Evolutionary conservation across 2,797 vertebrate species (phyloP).

Genomic region (Lindbergichthys nudifrons): DNA sequence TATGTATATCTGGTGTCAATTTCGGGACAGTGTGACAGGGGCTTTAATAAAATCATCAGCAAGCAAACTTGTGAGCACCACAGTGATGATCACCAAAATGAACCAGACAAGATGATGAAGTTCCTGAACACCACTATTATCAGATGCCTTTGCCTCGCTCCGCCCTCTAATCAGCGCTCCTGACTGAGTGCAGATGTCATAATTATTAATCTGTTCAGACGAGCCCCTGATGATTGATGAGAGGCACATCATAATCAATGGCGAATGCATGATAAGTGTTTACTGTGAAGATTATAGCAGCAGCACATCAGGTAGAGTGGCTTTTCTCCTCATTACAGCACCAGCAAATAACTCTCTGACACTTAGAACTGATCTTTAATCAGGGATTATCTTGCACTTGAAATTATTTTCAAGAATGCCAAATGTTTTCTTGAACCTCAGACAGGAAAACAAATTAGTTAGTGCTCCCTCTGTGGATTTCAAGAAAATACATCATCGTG

Average conservation of each 20-base stretch:
- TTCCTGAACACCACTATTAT: slow-evolving; percentile 58
- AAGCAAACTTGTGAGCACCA: slow-evolving; percentile 47
- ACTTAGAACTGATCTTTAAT: slow-evolving; percentile 76
- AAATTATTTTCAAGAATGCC: slow-evolving; percentile 71
- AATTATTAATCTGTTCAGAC: slow-evolving; percentile 83
- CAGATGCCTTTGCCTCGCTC: slow-evolving; percentile 50
- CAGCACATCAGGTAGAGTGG: slow-evolving; percentile 78
- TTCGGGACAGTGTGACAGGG: too few species aligned
- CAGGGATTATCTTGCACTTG: slow-evolving; percentile 76
- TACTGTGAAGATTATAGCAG: slow-evolving; percentile 81
- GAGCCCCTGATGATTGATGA: slow-evolving; percentile 85
- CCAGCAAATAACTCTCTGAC: slow-evolving; percentile 73
- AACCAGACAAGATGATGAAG: slow-evolving; percentile 54
- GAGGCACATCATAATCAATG: slow-evolving; percentile 86
- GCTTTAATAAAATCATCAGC: slow-evolving; percentile 58
- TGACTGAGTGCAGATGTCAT: slow-evolving; percentile 84
- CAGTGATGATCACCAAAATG: slow-evolving; percentile 58
- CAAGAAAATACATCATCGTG: slow-evolving; percentile 43
- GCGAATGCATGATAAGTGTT: slow-evolving; percentile 85
- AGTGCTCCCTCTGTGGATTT: slow-evolving; percentile 42
- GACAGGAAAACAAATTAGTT: slow-evolving; percentile 47
- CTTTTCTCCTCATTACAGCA: slow-evolving; percentile 77
- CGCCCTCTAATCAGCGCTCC: slow-evolving; percentile 77
- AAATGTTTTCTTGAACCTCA: slow-evolving; percentile 40
- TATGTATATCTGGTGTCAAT: too few species aligned